Base-by-base conservation (phyloP, 2,888 invertebrate species). In the Bibio marci region DNA sequence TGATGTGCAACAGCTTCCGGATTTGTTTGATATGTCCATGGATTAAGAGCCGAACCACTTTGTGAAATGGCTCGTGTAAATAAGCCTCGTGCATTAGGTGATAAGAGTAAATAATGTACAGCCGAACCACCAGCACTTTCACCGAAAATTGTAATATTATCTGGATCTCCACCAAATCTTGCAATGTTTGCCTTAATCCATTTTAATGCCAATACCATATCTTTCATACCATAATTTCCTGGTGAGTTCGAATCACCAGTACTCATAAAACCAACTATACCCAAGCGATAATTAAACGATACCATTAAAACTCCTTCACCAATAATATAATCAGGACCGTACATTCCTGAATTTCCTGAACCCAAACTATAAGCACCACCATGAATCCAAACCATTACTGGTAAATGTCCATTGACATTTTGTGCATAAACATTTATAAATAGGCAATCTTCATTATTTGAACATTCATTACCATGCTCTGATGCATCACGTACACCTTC, bases 161-260 rank as follows among this genome's bases (percentile, higher is more conserved):
- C 65, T 12, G 76, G 70, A 58, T 80, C 70, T 1, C 80, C 80
- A 1, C 77, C 77, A 46, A 80, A 80, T 55, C 65, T 64, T 48
- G 66, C 56, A 42, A 80, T 75, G 52, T 80, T 75, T 35, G 68
- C 59, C 43, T 70, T 67, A 1, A 22, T 8, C 22, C 22, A 22
- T 22, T 22, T 22, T 6, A 22, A 22, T 22, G 8, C 22, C 8
- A 22, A 22, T 22, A 22, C 62, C 58, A 80, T 79, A 60, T 80
- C 80, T 50, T 76, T 79, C 18, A 80, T 50, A 1, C 80, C 80
- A 48, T 68, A 69, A 54, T 80, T 80, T 8, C 80, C 80, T 1
- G 79, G 75, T 1, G 74, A 62, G 2, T 67, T 51, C 6, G 69
- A 66, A 48, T 79, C 76, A 30, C 73, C 77, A 0, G 79, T 78